A percentile compares a stretch with the other conserved stretches of the same genome.
These are phyloP conservation scores for Drosophila busckii DNA, from an alignment of 1,140 invertebrate genomes.

Conservation along the genomic window DNA sequence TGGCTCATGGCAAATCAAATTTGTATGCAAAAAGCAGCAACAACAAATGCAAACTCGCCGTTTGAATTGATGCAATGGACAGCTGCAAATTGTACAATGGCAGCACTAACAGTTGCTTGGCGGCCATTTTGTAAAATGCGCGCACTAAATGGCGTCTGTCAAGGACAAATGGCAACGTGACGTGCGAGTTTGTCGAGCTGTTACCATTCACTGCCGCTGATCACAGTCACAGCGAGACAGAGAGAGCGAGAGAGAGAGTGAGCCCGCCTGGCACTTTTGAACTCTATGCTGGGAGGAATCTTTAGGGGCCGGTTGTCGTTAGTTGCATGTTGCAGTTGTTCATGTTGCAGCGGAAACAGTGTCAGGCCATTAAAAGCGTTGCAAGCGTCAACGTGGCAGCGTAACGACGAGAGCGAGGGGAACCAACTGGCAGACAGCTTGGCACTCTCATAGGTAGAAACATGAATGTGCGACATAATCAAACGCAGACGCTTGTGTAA, in stretches of 20 bases:
- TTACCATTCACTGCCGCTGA: slow-evolving; percentile 53
- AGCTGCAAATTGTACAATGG: slow-evolving; percentile 67
- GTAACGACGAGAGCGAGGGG: too few species aligned
- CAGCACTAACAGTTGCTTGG: slow-evolving; percentile 45
- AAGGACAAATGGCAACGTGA: slow-evolving; percentile 61
- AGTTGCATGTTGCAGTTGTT: slow-evolving; percentile 61
- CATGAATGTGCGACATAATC: slow-evolving; percentile 62
- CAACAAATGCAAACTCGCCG: slow-evolving; percentile 32
- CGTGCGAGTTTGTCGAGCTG: slow-evolving; percentile 61
- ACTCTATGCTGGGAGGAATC: too few species aligned
- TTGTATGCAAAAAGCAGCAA: slow-evolving; percentile 41
- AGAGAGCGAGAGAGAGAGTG: not conserved
- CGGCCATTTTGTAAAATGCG: slow-evolving; percentile 58
- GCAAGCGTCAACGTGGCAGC: slow-evolving; percentile 12
- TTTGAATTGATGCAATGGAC: slow-evolving; percentile 45
- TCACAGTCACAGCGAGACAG: slow-evolving; percentile 56
- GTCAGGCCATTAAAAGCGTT: slow-evolving; percentile 65
- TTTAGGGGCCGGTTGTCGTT: slow-evolving; percentile 40
- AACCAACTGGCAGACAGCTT: slow-evolving; percentile 1
- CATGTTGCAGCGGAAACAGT: slow-evolving; percentile 65
- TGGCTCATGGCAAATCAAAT: slow-evolving; percentile 15
- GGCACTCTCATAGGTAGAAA: slow-evolving; percentile 44
- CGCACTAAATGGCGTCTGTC: slow-evolving; percentile 68
- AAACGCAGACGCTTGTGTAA: slow-evolving; percentile 67
- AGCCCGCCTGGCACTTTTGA: not conserved